Evolutionary conservation across 2,113 vertebrate genomes (phyloP), one percentile per base, ranked within the genome.

Genomic region (Eira barbara): DNA sequence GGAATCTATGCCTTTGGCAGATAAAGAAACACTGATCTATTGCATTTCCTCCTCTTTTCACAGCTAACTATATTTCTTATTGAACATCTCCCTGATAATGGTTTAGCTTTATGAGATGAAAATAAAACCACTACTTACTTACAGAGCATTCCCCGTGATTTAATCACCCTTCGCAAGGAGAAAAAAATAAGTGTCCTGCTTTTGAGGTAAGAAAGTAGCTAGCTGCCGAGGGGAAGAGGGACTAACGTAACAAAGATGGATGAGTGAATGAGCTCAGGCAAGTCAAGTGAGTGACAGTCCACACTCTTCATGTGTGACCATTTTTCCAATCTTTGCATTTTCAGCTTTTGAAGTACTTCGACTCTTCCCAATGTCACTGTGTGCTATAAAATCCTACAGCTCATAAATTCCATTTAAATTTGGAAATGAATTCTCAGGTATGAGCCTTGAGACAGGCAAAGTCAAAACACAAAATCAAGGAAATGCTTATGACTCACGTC

Each of bases 381-480:
- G n/a, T 0, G 7, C 45, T 81, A 11, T 63, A n/a, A 78, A 89
- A 55, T 71, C 49, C 17, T 55, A 89, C 31, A 82, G 34, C 65
- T 89, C 13, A 47, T 69, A 93, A 49, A 73, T 34, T 69, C 57
- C 36, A 76, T 49, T 89, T 86, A 63, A 31, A 27, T 87, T 90
- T 79, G 27, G 59, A 79, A 88, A 57, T 29, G 21, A 36, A 17
- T 86, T 94, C 27, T 95, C 17, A 47, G 29, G 67, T 29, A 69
- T 6, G 65, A 84, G 34, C 20, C 57, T 42, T 31, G 8, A 87
- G 49, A 95, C 42, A 83, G 36, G 8, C 15, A 87, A 88, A 82
- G 18, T 55, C 8, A 85, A 97, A 92, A 95, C n/a, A 27, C 2
- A 82, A 92, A 98, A 78, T 36, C 59, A 91, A 93, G 55, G 42